phyloP scores from a whole-genome alignment of 2,888 invertebrate species.

The Torymus aiolomorphi region DNA sequence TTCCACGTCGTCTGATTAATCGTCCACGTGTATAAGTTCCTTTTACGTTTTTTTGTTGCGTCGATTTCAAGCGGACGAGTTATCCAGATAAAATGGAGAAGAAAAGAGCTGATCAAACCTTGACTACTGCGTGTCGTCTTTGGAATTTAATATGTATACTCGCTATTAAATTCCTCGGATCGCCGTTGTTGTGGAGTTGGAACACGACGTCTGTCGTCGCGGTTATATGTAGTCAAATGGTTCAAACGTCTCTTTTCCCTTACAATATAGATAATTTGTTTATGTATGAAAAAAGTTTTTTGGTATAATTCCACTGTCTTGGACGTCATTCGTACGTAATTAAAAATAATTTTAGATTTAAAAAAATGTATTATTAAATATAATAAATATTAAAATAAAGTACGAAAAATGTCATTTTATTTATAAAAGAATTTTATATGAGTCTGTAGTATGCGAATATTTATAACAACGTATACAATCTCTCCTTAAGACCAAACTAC shows the following conservation, averaged over 20 bases:
- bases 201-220: background rate
- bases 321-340: conserved; percentile 11
- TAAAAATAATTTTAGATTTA: conserved; percentile 1
- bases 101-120: conserved; percentile 45
- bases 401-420: too few species aligned
- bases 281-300: conserved; percentile 36
- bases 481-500: too few species aligned
- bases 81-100: conserved; percentile 41
- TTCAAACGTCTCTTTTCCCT: conserved; percentile 42
- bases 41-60: background rate
- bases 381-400: too few species aligned
- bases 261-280: conserved; percentile 30
- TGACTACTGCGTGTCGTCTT: background rate
- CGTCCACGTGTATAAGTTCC: background rate
- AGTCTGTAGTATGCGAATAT: too few species aligned
- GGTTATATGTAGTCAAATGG: background rate
- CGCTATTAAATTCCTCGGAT: conserved; percentile 30
- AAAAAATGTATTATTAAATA: too few species aligned
- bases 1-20: conserved; percentile 2
- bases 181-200: conserved; percentile 8
- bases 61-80: background rate
- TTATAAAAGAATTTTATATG: too few species aligned
- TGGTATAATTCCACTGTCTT: conserved; percentile 16
- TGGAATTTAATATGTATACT: conserved; percentile 17
- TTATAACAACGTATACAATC: too few species aligned